Evolutionary conservation across 2,797 vertebrate species (phyloP).

Genomic region (Vultur gryphus): DNA sequence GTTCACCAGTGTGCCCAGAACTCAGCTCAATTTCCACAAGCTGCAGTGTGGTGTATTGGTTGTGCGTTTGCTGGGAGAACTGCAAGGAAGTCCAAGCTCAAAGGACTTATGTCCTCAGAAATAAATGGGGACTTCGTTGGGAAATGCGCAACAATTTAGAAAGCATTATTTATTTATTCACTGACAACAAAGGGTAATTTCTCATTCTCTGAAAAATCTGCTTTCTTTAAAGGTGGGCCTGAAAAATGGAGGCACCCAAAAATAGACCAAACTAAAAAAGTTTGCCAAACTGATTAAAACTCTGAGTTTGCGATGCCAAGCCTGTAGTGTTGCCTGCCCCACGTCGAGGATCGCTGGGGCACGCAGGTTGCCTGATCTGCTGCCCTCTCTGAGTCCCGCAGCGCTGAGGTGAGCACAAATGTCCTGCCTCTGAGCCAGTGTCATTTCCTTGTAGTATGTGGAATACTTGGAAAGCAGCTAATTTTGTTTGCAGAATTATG

Average conservation of each 20-base stretch:
- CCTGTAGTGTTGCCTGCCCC: background rate
- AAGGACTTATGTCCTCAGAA: background rate
- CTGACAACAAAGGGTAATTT: background rate
- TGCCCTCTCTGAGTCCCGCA: rapidly evolving
- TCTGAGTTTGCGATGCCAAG: background rate
- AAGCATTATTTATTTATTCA: background rate
- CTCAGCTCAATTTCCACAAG: background rate
- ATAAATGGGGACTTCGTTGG: background rate
- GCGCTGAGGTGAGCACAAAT: background rate
- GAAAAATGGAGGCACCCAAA: background rate
- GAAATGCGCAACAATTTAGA: background rate
- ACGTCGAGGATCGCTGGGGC: rapidly evolving
- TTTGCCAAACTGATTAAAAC: background rate
- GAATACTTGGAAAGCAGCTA: background rate
- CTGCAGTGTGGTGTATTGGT: background rate
- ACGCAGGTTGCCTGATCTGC: background rate
- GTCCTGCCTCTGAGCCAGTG: background rate
- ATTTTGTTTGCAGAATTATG: background rate
- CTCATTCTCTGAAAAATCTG: background rate
- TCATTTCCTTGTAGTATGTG: background rate
- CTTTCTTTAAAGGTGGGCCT: background rate
- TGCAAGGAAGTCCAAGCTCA: background rate
- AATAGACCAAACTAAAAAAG: background rate
- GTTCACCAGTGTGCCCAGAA: background rate
- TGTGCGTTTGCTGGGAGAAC: background rate